Conservation (phyloP, 2,797 vertebrate genomes). For the Sebastes flavidus region DNA sequence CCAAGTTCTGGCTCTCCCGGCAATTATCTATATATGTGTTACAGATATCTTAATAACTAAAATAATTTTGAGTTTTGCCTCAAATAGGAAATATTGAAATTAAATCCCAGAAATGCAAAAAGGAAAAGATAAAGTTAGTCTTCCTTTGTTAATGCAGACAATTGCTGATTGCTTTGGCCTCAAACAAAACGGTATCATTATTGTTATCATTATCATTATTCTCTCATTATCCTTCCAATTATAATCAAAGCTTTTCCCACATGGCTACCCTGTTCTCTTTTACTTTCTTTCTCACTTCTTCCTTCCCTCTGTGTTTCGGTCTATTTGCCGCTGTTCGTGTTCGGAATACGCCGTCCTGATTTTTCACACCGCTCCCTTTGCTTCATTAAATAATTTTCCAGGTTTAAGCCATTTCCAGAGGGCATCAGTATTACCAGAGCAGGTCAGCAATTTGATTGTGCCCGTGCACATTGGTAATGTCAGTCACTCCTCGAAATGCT, state of each 20-base stretch:
- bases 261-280: constrained; percentile 15
- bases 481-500: constrained; percentile 23
- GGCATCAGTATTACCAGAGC: constrained; percentile 19
- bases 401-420: constrained; percentile 34
- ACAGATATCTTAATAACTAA: constrained; percentile 28
- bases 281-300: not conserved
- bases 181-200: constrained; percentile 53
- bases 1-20: constrained; percentile 23
- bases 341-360: not conserved
- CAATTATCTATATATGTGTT: constrained; percentile 48
- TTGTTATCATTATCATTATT: constrained; percentile 60
- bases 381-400: constrained; percentile 43
- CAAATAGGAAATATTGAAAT: constrained; percentile 34
- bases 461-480: constrained; percentile 12
- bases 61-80: constrained; percentile 27
- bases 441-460: constrained; percentile 28
- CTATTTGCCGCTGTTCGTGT: not conserved
- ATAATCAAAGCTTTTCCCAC: constrained; percentile 56
- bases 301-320: not conserved
- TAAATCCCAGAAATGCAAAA: constrained; percentile 31
- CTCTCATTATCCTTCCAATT: constrained; percentile 59
- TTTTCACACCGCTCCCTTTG: constrained; percentile 12
- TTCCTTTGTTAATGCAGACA: constrained; percentile 28
- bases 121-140: constrained; percentile 38
- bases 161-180: constrained; percentile 41